These are phyloP conservation scores for Microctenopoma lineatum DNA, from an alignment of 2,797 vertebrate genomes.

Conservation along the genomic window DNA sequence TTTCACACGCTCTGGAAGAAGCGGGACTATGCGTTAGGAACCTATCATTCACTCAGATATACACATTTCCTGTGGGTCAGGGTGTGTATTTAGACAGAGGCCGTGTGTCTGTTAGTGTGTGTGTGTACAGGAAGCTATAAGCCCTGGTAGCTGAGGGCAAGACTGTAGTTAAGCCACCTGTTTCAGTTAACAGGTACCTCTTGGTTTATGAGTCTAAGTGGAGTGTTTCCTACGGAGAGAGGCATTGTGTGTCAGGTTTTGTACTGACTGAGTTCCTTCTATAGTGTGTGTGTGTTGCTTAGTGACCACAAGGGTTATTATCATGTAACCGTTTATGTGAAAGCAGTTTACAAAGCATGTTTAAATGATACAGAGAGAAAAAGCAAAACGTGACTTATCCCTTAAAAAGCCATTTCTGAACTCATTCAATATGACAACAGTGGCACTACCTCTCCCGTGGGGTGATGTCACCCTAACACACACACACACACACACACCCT, in stretches of 20 bases:
- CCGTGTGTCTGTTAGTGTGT: conserved; percentile 25
- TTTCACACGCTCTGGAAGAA: conserved; percentile 25
- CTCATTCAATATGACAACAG: conserved; percentile 19
- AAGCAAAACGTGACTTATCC: conserved; percentile 4
- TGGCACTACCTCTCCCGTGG: background rate
- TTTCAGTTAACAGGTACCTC: conserved; percentile 74
- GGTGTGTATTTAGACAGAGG: conserved; percentile 37
- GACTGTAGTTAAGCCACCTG: conserved; percentile 72
- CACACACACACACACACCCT: conserved; percentile 40
- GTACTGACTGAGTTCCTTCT: conserved; percentile 30
- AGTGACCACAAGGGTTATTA: conserved; percentile 17
- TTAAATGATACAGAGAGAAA: background rate
- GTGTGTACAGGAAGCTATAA: conserved; percentile 65
- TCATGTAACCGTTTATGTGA: background rate
- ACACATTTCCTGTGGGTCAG: conserved; percentile 52
- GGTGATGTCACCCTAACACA: conserved; percentile 50
- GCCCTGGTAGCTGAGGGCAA: conserved; percentile 52
- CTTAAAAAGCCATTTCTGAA: background rate
- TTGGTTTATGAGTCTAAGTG: conserved; percentile 65
- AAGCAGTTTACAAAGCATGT: background rate
- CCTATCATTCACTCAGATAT: conserved; percentile 54
- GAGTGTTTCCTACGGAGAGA: conserved; percentile 54
- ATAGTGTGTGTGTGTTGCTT: conserved; percentile 26
- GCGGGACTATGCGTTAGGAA: conserved; percentile 16
- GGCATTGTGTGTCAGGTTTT: conserved; percentile 26